Evolutionary conservation across 2,797 vertebrate genomes (phyloP), one percentile per base, ranked within the genome.

Genomic region (Labroides dimidiatus): DNA sequence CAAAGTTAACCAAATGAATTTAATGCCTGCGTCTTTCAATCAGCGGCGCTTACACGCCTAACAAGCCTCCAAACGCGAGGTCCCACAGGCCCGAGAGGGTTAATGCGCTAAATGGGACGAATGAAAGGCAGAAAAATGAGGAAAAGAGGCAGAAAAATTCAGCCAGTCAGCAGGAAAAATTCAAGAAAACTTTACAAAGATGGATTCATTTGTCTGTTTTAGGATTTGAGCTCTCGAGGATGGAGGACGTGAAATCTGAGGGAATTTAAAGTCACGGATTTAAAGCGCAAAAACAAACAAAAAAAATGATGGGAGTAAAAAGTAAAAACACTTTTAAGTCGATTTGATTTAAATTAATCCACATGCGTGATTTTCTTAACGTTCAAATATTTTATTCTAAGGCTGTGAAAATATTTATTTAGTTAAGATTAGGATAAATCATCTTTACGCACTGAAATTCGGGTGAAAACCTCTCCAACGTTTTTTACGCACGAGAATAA

Each of bases 1-100:
- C 95, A 95, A 94, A 98, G 97, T 98, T 98, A 97, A 98, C 96
- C 94, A 96, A 96, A 97, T 97, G 94, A 96, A 96, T 96, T 96
- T 95, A 95, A 96, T 95, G 91, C 93, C 92, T 84, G 93, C 93
- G 95, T 91, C 82, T 89, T 93, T 91, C 93, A 95, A 93, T 95
- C 96, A 92, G 90, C 92, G 86, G 86, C 94, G 90, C 92, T 95
- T 83, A 81, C 84, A 81, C 94, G 95, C 93, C 93, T 90, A 91
- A 94, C 91, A 90, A 91, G 92, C 69, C 83, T 88, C 82, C 69
- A 71, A 89, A 87, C 77, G 87, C 87, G 56, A 41, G 85, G 88
- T 84, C 88, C 68, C 68, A 67, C 43, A 48, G 83, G 81, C 37
- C 70, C 44, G 82, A 68, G 81, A 56, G 88, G 81, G 87, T 89